Conservation (phyloP, 2,113 vertebrate genomes). For the Calypte anna region DNA sequence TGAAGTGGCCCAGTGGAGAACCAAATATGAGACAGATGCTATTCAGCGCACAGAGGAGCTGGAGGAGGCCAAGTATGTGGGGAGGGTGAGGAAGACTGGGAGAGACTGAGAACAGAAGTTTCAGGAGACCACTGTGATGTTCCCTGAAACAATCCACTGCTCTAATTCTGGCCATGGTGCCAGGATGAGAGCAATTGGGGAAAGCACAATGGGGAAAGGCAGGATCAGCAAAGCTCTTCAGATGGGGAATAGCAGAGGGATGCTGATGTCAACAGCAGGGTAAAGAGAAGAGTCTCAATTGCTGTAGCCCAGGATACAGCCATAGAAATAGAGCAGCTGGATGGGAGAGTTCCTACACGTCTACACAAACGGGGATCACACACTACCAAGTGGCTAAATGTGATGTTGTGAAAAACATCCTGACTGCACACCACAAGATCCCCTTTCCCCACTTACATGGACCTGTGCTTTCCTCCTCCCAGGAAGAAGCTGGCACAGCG, state of each 20-base stretch:
- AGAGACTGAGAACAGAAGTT: neutral
- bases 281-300: neutral
- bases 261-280: neutral
- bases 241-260: neutral
- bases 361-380: neutral
- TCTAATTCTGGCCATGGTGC: neutral
- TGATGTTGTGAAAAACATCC: neutral
- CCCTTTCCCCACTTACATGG: neutral
- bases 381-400: neutral
- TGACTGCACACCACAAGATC: neutral
- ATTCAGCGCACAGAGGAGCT: conserved; percentile 81
- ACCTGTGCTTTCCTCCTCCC: neutral
- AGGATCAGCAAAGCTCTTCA: neutral
- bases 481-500: too few relatives aligned
- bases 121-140: neutral
- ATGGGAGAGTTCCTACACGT: neutral
- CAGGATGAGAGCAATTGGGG: neutral
- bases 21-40: too few relatives aligned
- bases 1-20: too few relatives aligned
- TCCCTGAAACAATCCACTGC: neutral
- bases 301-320: neutral
- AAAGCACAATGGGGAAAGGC: neutral
- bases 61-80: conserved; percentile 83
- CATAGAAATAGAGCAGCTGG: neutral
- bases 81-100: neutral